Base-by-base conservation (phyloP, 2,888 invertebrate genomes). In the Graphium colonna region DNA sequence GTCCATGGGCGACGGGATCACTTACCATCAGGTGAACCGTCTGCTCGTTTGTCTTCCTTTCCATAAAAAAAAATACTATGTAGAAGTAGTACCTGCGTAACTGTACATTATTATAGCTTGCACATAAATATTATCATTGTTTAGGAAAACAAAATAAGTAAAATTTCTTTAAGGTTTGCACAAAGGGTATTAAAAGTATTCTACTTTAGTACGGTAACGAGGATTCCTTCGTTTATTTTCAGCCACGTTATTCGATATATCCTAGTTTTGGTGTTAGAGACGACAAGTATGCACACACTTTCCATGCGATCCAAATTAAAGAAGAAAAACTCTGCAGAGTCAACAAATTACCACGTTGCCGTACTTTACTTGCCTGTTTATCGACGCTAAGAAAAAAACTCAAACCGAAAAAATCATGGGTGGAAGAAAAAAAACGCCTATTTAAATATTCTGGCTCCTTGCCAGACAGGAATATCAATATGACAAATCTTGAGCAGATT, bases 381-480 rank as follows among this genome's bases (percentile, higher is more conserved):
- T 53, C 44, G 53, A 44, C 43, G 48, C 31, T 48, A 7, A n/a
- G 31, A 43, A 49, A 40, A 31, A n/a, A n/a, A n/a, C n/a, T n/a
- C n/a, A 51, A 43, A 9, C 38, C n/a, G n/a, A n/a, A n/a, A n/a
- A 38, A 53, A n/a, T n/a, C n/a, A 44, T 26, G 13, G 43, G 28
- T 39, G 21, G 26, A 13, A 48, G n/a, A 53, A 53, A 36, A 53
- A 42, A 48, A 52, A 47, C 52, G 46, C 47, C 47, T 26, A 47
- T 42, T 47, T 42, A 47, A 52, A 52, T 47, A 47, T 53, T 44
- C 31, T 53, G 53, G 53, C 53, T 44, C 39, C 21, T 13, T 15
- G 53, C 53, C 53, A 39, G 39, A 44, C 43, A 44, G 39, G 26
- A 40, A 49, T 49, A 53, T 53, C 53, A 53, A 53, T 48, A 53